Evolutionary conservation across 2,797 vertebrate genomes (phyloP).

Genomic region (Synanceia verrucosa): DNA sequence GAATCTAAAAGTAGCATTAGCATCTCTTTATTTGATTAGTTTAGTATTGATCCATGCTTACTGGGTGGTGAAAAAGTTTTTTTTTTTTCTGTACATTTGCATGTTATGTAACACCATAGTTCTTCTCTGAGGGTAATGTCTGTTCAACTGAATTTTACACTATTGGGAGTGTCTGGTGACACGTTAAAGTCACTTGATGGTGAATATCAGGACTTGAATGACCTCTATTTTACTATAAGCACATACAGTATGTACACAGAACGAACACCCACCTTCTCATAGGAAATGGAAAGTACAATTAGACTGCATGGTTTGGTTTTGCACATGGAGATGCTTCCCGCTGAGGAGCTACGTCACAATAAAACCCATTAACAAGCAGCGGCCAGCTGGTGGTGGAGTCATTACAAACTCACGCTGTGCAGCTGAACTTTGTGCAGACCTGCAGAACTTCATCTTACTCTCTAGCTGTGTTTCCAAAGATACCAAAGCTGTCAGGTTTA

Average conservation of each 20-base stretch:
- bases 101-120: not conserved
- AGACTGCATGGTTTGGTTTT: constrained; percentile 26
- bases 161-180: not conserved
- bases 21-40: not conserved
- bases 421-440: constrained; percentile 16
- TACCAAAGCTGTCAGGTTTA: not conserved
- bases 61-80: not conserved
- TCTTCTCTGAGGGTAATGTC: not conserved
- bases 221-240: too few relatives aligned
- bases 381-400: constrained; percentile 1
- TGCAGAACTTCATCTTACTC: constrained; percentile 15
- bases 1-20: not conserved
- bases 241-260: too few relatives aligned
- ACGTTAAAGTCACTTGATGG: not conserved
- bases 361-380: constrained; percentile 35
- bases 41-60: not conserved
- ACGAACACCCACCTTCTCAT: not conserved
- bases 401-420: constrained; percentile 37
- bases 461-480: not conserved
- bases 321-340: constrained; percentile 10
- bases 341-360: constrained; percentile 27
- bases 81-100: not conserved
- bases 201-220: not conserved
- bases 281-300: constrained; percentile 38
- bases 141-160: not conserved